Evolutionary conservation across 2,113 vertebrate genomes (phyloP).

Genomic region (Pelecanus crispus): DNA sequence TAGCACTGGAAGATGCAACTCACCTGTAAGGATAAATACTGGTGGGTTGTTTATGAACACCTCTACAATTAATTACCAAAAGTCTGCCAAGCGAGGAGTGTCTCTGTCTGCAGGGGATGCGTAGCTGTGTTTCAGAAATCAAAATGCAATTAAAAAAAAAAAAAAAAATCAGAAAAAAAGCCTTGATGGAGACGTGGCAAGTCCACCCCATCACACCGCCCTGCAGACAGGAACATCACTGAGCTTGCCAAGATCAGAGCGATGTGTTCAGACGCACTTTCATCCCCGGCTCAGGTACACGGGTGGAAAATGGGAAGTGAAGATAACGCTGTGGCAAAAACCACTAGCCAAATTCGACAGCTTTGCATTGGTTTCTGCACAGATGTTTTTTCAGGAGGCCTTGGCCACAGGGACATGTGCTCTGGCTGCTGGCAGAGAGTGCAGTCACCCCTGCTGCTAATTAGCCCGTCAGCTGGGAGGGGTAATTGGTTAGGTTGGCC

Average conservation of each 20-base stretch:
- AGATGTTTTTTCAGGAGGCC: neutral
- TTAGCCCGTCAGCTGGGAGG: neutral
- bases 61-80: neutral
- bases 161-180: neutral
- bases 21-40: neutral
- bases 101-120: neutral
- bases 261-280: neutral
- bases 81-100: fast-evolving
- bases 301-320: neutral
- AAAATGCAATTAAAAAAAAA: neutral
- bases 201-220: neutral
- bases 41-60: neutral
- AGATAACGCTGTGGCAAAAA: neutral
- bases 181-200: neutral
- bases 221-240: fast-evolving
- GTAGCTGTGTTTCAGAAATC: neutral
- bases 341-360: neutral
- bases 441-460: neutral
- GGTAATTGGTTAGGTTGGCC: neutral
- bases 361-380: neutral
- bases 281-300: fast-evolving
- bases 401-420: fast-evolving
- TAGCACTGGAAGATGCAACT: neutral
- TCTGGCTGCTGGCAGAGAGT: neutral
- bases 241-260: neutral